Conservation (phyloP, 2,113 vertebrate species). For the Talpa occidentalis region DNA sequence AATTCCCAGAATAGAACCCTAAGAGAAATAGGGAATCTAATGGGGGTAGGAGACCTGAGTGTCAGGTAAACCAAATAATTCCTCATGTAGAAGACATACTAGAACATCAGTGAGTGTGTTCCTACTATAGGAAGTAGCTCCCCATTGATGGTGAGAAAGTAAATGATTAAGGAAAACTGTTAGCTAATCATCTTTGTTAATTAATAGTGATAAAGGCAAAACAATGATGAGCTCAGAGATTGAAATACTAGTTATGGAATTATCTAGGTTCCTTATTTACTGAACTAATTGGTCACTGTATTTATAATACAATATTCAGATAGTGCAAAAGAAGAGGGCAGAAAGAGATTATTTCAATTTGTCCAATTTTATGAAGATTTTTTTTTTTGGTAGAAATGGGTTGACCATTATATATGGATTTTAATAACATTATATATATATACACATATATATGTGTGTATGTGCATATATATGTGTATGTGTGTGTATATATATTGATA, state of each 20-base stretch:
- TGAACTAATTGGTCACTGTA: not conserved
- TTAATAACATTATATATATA: not conserved
- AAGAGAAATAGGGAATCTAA: not conserved
- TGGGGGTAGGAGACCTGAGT: not conserved
- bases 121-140: not conserved
- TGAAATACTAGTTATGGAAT: conserved; percentile 14
- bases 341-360: conserved; percentile 21
- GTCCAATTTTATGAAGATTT: not conserved
- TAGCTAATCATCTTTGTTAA: conserved; percentile 21
- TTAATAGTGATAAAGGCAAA: conserved; percentile 14
- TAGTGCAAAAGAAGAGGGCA: not conserved
- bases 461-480: not conserved
- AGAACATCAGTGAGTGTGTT: not conserved
- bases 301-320: conserved; percentile 2
- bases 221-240: not conserved
- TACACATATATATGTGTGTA: not conserved
- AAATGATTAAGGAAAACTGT: conserved; percentile 21
- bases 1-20: not conserved
- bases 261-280: conserved; percentile 3
- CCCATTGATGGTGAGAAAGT: not conserved
- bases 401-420: not conserved
- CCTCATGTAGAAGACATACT: not conserved
- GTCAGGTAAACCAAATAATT: not conserved
- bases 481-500: too few relatives aligned
- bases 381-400: not conserved